Evolutionary conservation across 2,888 invertebrate genomes (phyloP).

Genomic region (Epinotia nisella): DNA sequence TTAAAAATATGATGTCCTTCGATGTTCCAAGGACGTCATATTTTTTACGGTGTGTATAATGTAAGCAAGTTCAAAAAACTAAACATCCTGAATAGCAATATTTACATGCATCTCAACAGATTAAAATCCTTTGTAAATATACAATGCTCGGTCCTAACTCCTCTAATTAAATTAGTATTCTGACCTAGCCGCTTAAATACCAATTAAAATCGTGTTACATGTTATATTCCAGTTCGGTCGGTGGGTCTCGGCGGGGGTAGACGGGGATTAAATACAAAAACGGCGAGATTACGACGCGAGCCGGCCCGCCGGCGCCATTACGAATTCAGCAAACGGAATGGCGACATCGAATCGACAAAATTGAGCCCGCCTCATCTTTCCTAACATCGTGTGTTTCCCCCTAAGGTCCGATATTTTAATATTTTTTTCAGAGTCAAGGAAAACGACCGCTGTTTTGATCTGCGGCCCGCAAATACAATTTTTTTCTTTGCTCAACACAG

Average conservation of each 20-base stretch:
- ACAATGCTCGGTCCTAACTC: constrained; percentile 7
- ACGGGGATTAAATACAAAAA: constrained; percentile 79
- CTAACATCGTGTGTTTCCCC: constrained; percentile 75
- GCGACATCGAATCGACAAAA: constrained; percentile 82
- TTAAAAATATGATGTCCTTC: too few relatives aligned
- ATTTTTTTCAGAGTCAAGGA: constrained; percentile 66
- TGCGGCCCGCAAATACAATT: constrained; percentile 69
- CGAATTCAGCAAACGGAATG: constrained; percentile 81
- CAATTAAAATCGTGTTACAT: constrained; percentile 72
- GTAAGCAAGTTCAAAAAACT: too few relatives aligned
- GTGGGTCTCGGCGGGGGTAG: constrained; percentile 51
- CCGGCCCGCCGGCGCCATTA: constrained; percentile 74
- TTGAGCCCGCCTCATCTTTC: constrained; percentile 79
- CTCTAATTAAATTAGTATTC: constrained; percentile 42
- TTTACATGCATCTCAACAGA: not conserved
- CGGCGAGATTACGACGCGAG: constrained; percentile 69
- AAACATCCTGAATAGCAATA: too few relatives aligned
- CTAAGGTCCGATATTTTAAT: constrained; percentile 76
- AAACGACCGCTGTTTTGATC: constrained; percentile 76
- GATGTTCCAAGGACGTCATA: too few relatives aligned
- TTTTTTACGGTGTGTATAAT: too few relatives aligned
- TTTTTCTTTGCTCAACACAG: constrained; percentile 63
- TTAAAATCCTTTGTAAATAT: constrained; percentile 21
- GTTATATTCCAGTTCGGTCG: constrained; percentile 55
- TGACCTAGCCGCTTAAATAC: constrained; percentile 43